Evolutionary conservation across 2,888 invertebrate species (phyloP).

Genomic region (Aspidiotus destructor): DNA sequence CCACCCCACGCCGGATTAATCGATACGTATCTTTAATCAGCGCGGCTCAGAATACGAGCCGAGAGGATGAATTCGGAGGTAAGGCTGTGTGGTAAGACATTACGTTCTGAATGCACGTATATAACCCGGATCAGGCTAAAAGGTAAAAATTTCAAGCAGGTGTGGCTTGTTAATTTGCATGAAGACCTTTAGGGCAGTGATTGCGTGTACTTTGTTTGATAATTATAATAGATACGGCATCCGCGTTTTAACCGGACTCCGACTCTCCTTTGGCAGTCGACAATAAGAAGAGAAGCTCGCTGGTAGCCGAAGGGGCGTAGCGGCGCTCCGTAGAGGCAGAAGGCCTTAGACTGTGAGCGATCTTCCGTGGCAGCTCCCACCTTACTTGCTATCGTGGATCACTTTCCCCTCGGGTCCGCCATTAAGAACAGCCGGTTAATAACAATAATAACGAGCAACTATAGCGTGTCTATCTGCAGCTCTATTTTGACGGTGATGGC

Average conservation of each 20-base stretch:
- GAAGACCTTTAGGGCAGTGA: constrained; percentile 30
- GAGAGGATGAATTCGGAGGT: not conserved
- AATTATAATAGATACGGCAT: constrained; percentile 32
- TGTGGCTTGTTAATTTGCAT: constrained; percentile 32
- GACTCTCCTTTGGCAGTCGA: constrained; percentile 24
- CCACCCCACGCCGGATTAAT: constrained; percentile 24
- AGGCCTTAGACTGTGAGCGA: constrained; percentile 28
- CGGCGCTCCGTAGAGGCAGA: constrained; percentile 30
- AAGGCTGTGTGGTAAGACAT: not conserved
- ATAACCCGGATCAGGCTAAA: constrained; percentile 6
- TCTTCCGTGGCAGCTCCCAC: constrained; percentile 30
- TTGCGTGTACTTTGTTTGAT: constrained; percentile 33
- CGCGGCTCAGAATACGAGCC: not conserved
- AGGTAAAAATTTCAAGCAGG: constrained; percentile 31
- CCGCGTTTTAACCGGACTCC: constrained; percentile 19
- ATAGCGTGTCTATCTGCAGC: constrained; percentile 24
- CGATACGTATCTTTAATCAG: constrained; percentile 16
- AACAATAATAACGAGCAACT: constrained; percentile 28
- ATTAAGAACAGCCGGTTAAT: constrained; percentile 27
- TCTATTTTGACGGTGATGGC: constrained; percentile 13
- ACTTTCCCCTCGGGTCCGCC: constrained; percentile 22
- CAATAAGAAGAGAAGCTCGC: constrained; percentile 23
- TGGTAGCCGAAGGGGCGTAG: constrained; percentile 31
- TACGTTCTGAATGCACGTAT: no score
- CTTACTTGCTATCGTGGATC: constrained; percentile 31